Conservation (phyloP, 2,797 vertebrate species). For the Rallus crepitans region DNA sequence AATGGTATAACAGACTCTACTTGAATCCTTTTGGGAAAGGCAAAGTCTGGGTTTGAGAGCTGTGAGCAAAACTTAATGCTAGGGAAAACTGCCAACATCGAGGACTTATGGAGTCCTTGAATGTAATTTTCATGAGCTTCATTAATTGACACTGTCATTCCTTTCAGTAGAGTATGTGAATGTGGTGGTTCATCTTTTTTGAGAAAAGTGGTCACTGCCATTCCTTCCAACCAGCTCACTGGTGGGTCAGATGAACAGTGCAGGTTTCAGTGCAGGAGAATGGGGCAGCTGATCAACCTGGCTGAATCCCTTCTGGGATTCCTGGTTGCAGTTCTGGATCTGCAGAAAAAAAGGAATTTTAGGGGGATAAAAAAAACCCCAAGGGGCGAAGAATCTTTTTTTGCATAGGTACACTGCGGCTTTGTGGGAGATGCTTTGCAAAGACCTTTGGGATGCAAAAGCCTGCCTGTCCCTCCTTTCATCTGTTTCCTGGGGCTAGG, state of each 20-base stretch:
- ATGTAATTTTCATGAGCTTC: too few relatives aligned
- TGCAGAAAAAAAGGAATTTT: not conserved
- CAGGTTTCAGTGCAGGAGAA: not conserved
- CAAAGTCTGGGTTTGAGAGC: not conserved
- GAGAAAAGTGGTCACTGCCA: not conserved
- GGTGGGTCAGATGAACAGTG: accelerated
- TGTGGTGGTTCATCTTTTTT: not conserved
- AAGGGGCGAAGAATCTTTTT: not conserved
- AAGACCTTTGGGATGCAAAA: not conserved
- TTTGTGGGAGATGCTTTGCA: not conserved
- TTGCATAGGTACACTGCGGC: not conserved
- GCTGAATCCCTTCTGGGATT: not conserved
- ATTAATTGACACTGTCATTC: not conserved
- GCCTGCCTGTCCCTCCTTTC: not conserved
- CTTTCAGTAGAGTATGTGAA: not conserved
- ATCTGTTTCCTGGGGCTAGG: not conserved
- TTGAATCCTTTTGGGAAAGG: not conserved
- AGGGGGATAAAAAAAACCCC: accelerated
- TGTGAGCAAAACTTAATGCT: not conserved
- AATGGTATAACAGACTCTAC: not conserved
- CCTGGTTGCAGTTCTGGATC: not conserved
- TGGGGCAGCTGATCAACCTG: not conserved
- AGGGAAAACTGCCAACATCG: not conserved
- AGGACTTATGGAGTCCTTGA: not conserved
- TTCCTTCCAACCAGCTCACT: not conserved